Percentiles rank a stretch among this genome's conserved stretches.
phyloP scores from a whole-genome alignment of 2,888 invertebrate species.

The Reticulitermes lucifugus region DNA sequence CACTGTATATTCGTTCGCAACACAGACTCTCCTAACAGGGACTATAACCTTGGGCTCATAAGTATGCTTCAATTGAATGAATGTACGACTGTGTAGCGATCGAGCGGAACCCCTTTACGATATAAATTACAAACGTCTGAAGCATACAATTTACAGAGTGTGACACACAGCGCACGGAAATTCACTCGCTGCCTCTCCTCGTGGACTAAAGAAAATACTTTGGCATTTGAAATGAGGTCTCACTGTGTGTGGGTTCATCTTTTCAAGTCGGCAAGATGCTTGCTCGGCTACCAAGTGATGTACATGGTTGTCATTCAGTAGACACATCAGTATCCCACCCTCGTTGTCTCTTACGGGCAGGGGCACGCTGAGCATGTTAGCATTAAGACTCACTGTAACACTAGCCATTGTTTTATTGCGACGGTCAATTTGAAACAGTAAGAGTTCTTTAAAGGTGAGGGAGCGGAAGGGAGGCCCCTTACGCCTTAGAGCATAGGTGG shows the following conservation, averaged over 20 bases:
- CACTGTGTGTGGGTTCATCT: conserved; percentile 15
- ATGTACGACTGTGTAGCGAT: background rate
- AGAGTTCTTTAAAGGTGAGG: no score
- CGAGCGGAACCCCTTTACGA: conserved; percentile 4
- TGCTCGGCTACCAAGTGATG: conserved; percentile 5
- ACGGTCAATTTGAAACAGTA: background rate
- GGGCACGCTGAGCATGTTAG: no score
- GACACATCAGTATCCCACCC: background rate
- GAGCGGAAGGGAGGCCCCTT: no score
- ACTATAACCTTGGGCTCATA: background rate
- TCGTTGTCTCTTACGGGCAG: no score
- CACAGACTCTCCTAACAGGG: background rate
- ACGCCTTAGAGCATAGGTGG: no score
- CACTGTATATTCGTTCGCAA: background rate
- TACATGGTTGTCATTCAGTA: background rate
- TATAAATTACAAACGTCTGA: background rate
- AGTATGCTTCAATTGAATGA: conserved; percentile 25
- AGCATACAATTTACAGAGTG: no score
- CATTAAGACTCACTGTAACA: background rate
- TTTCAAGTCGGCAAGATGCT: background rate
- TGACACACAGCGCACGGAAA: background rate
- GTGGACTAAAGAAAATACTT: background rate
- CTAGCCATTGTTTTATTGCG: background rate
- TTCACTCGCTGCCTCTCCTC: background rate
- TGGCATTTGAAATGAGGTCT: conserved; percentile 25